Evolutionary conservation across 1,140 invertebrate species (phyloP).

Genomic region (Ips nitidus): DNA sequence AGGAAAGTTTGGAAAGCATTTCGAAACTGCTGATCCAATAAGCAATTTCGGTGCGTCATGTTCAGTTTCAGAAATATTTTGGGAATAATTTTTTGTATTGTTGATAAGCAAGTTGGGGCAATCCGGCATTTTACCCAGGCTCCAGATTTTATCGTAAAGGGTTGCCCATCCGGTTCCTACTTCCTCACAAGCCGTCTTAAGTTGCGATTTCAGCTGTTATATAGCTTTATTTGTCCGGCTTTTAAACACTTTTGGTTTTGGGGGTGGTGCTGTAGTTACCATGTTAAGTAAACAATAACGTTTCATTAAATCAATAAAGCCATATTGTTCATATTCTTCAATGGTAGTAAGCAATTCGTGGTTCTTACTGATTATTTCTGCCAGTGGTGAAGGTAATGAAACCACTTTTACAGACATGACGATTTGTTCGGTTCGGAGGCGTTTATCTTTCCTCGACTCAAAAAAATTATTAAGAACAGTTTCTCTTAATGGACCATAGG

Average conservation of each 20-base stretch:
- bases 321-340: conserved; percentile 46
- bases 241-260: conserved; percentile 38
- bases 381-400: conserved; percentile 76
- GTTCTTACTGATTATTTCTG: conserved; percentile 67
- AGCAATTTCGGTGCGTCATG: conserved; percentile 39
- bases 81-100: conserved; percentile 35
- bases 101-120: conserved; percentile 48
- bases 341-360: conserved; percentile 60
- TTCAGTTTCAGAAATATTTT: conserved; percentile 43
- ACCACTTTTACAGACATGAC: conserved; percentile 63
- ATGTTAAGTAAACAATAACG: conserved; percentile 16
- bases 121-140: conserved; percentile 49
- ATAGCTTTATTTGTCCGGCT: conserved; percentile 39
- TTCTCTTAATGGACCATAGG: conserved; percentile 96
- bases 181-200: conserved; percentile 17
- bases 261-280: not conserved
- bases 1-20: conserved; percentile 47
- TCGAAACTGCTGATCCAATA: conserved; percentile 45
- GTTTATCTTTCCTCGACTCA: not conserved
- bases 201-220: conserved; percentile 43
- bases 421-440: not conserved
- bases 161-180: not conserved
- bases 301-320: conserved; percentile 40
- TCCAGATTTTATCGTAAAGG: conserved; percentile 56
- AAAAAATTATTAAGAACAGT: conserved; percentile 57